phyloP scores from a whole-genome alignment of 2,797 vertebrate species.

The Peromyscus attwateri region DNA sequence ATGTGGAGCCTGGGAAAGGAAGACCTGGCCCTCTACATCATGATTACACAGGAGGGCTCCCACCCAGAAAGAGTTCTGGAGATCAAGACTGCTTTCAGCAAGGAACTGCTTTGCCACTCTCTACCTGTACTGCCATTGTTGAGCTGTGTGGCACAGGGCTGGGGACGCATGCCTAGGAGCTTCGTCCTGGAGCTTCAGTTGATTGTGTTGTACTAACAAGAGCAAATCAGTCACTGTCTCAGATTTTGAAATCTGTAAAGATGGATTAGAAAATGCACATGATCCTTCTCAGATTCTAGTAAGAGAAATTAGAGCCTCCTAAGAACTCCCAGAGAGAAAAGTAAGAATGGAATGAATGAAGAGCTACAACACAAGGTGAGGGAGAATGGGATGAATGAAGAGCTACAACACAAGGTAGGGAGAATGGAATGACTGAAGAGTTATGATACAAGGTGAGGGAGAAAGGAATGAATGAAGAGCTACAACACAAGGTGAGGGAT shows the following conservation, averaged over 20 bases:
- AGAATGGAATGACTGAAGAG: conserved; percentile 34
- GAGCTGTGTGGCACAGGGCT: neutral
- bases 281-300: neutral
- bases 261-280: neutral
- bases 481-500: neutral
- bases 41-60: neutral
- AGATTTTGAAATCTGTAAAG: neutral
- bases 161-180: too few relatives aligned
- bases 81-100: neutral
- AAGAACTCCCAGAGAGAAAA: conserved; percentile 11
- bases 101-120: neutral
- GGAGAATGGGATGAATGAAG: neutral
- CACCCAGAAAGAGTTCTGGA: neutral
- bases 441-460: neutral
- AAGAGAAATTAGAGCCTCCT: neutral
- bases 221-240: neutral
- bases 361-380: neutral
- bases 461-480: neutral
- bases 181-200: neutral
- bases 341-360: neutral
- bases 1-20: neutral
- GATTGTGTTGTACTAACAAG: neutral
- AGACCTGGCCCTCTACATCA: neutral
- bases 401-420: neutral
- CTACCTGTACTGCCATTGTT: too few relatives aligned